phyloP scores from a whole-genome alignment of 2,113 vertebrate genomes.

The Picathartes gymnocephalus region DNA sequence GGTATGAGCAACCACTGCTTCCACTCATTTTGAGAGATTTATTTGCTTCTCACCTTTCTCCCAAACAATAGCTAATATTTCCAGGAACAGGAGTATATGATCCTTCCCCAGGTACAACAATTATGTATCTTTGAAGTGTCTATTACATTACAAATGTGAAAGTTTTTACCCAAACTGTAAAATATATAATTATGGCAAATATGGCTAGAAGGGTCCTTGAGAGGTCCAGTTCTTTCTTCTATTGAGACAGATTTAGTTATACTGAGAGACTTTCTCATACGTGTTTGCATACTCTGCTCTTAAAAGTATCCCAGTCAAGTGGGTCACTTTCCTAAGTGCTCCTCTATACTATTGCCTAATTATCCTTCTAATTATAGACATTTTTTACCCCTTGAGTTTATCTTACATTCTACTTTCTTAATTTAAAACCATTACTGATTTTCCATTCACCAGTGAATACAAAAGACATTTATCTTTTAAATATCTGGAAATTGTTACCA shows the following conservation, averaged over 20 bases:
- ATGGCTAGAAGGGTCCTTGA: background rate
- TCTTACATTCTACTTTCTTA: background rate
- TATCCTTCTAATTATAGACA: background rate
- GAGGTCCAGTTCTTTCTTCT: background rate
- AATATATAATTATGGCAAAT: background rate
- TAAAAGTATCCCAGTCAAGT: background rate
- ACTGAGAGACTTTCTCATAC: background rate
- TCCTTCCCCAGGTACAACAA: background rate
- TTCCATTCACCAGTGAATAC: background rate
- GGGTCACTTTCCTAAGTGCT: background rate
- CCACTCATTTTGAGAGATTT: background rate
- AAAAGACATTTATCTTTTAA: background rate
- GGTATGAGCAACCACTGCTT: background rate
- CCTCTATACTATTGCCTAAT: background rate
- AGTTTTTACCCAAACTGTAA: background rate
- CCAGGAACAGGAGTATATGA: background rate
- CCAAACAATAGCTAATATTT: background rate
- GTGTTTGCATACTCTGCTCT: background rate
- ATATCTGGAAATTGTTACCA: background rate
- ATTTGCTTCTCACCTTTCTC: background rate
- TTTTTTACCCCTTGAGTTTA: background rate
- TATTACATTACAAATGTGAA: background rate
- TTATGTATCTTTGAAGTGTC: fast-evolving
- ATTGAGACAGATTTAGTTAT: background rate
- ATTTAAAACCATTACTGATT: background rate